Evolutionary conservation across 2,797 vertebrate genomes (phyloP).

Genomic region (Smutsia gigantea): DNA sequence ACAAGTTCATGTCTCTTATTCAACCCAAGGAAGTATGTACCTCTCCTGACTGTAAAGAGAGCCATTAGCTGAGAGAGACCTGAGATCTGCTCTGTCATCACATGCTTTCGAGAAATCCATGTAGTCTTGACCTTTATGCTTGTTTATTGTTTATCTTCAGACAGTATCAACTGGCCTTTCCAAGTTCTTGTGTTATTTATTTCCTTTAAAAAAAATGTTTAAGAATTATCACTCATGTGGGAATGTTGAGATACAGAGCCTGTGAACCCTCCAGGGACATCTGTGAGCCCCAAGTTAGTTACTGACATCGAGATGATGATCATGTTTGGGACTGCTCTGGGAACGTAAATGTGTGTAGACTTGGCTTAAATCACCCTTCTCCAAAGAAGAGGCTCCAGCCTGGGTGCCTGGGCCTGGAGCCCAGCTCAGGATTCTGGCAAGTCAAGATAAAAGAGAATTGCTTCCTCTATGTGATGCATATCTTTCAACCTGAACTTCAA

Average conservation of each 20-base stretch:
- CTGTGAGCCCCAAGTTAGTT: not conserved
- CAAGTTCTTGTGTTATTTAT: not conserved
- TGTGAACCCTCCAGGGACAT: not conserved
- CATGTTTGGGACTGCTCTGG: not conserved
- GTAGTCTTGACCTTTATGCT: not conserved
- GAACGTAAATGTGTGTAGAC: not conserved
- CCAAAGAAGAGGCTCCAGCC: not conserved
- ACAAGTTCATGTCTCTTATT: not conserved
- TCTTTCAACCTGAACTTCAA: conserved; percentile 36
- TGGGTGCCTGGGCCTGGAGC: not conserved
- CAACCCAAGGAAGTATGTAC: not conserved
- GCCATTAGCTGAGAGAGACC: not conserved
- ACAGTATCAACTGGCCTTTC: not conserved
- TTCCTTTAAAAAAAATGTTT: not conserved
- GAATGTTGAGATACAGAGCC: not conserved
- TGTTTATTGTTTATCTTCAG: not conserved
- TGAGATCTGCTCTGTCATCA: not conserved
- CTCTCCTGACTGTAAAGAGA: not conserved
- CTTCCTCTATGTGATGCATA: not conserved
- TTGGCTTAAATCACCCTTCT: not conserved
- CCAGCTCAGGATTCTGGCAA: not conserved
- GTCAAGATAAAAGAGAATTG: not conserved
- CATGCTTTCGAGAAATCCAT: not conserved
- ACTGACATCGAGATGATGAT: not conserved
- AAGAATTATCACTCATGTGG: not conserved